A percentile compares a stretch with the other conserved stretches of the same genome.
These are phyloP conservation scores for Conus canariensis DNA, from an alignment of 2,888 invertebrate genomes.

Conservation along the genomic window DNA sequence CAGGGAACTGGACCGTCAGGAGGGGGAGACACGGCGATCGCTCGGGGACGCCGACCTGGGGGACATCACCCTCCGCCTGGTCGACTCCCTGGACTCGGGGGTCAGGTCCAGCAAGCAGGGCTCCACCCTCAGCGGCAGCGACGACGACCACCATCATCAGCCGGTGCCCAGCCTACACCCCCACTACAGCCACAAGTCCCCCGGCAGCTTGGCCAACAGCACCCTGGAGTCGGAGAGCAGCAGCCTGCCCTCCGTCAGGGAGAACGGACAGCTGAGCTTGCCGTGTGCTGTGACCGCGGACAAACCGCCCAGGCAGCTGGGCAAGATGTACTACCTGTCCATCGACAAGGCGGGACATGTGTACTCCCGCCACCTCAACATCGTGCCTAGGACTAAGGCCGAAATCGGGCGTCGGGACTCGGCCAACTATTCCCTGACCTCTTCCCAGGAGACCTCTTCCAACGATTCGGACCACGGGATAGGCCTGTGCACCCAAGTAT, in stretches of 20 bases:
- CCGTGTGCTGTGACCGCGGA: not conserved
- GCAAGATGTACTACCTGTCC: constrained; percentile 37
- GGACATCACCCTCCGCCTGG: constrained; percentile 40
- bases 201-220: constrained; percentile 37
- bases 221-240: constrained; percentile 45
- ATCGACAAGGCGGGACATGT: constrained; percentile 49
- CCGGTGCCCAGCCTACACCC: not conserved
- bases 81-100: constrained; percentile 44
- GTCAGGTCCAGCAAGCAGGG: constrained; percentile 36
- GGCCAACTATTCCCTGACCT: constrained; percentile 86
- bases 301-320: constrained; percentile 28
- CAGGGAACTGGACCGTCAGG: constrained; percentile 14
- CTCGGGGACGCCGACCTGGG: constrained; percentile 37
- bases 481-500: constrained; percentile 78
- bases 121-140: constrained; percentile 40
- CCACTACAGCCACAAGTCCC: not conserved
- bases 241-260: constrained; percentile 45
- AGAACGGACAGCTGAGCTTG: constrained; percentile 43
- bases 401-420: constrained; percentile 81
- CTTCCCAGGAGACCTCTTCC: constrained; percentile 78
- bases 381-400: constrained; percentile 62
- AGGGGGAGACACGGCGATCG: constrained; percentile 20
- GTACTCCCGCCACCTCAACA: constrained; percentile 63
- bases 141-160: constrained; percentile 21
- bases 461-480: constrained; percentile 79